These are phyloP conservation scores for Homarus gammarus DNA, from an alignment of 2,888 invertebrate genomes.

Conservation along the genomic window DNA sequence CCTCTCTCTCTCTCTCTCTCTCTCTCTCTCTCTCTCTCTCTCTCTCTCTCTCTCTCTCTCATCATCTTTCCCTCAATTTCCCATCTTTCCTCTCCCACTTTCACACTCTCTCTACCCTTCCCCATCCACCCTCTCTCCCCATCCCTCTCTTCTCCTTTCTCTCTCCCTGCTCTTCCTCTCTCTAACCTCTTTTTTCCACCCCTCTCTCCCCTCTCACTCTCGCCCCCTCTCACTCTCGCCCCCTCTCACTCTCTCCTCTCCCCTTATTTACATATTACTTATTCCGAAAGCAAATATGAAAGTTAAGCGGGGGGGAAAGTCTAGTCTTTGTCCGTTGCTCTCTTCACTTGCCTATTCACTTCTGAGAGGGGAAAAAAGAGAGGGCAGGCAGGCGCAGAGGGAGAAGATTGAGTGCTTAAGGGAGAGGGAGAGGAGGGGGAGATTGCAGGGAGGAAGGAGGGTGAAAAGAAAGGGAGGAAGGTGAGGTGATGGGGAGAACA, in stretches of 20 bases:
- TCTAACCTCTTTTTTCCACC: no score
- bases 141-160: no score
- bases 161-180: no score
- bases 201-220: no score
- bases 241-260: not conserved
- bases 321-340: not conserved
- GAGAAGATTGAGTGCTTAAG: not conserved
- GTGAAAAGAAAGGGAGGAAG: not conserved
- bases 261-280: constrained; percentile 38
- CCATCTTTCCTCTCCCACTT: no score
- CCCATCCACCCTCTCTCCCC: no score
- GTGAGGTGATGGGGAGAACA: no score
- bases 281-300: constrained; percentile 40
- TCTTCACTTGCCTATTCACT: not conserved
- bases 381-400: not conserved
- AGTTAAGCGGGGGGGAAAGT: constrained; percentile 18
- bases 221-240: no score
- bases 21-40: no score
- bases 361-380: not conserved
- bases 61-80: not conserved
- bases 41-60: no score
- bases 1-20: not conserved
- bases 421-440: not conserved
- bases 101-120: no score
- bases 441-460: not conserved